Percentiles rank a stretch among this genome's conserved stretches.
These are phyloP conservation scores for Macrobrachium rosenbergii DNA, from an alignment of 1,140 invertebrate species.

Conservation along the genomic window DNA sequence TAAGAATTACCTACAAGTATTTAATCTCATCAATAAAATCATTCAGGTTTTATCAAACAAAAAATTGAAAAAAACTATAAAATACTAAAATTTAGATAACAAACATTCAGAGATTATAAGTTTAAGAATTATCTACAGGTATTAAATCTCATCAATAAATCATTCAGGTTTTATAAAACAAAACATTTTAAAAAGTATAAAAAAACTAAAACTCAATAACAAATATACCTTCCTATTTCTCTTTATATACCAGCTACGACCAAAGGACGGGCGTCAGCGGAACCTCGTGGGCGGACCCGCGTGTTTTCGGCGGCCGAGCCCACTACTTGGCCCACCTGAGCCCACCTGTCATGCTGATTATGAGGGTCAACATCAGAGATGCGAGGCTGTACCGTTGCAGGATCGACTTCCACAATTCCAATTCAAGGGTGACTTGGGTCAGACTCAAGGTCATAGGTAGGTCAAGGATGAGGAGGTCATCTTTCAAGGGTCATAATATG, in stretches of 20 bases:
- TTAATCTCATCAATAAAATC: too few species aligned
- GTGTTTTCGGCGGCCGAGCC: constrained; percentile 57
- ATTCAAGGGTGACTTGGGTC: constrained; percentile 61
- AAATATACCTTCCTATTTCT: neutral
- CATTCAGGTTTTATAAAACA: too few species aligned
- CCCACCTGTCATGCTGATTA: constrained; percentile 61
- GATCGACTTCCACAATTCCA: constrained; percentile 63
- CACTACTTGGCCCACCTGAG: constrained; percentile 61
- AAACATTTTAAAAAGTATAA: neutral
- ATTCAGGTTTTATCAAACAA: too few species aligned
- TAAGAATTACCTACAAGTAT: too few species aligned
- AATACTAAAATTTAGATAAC: too few species aligned
- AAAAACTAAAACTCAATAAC: too few species aligned
- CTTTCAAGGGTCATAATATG: too few species aligned
- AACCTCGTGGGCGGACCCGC: constrained; percentile 59
- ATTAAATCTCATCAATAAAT: too few species aligned
- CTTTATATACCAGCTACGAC: constrained; percentile 59
- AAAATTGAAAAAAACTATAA: too few species aligned
- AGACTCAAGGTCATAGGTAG: constrained; percentile 59
- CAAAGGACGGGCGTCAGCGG: constrained; percentile 56
- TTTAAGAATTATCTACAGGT: too few species aligned
- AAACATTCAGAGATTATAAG: too few species aligned
- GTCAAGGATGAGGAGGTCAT: neutral
- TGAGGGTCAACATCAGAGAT: constrained; percentile 52
- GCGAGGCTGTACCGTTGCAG: constrained; percentile 60